Conservation (phyloP, 2,113 vertebrate species). For the Procavia capensis region DNA sequence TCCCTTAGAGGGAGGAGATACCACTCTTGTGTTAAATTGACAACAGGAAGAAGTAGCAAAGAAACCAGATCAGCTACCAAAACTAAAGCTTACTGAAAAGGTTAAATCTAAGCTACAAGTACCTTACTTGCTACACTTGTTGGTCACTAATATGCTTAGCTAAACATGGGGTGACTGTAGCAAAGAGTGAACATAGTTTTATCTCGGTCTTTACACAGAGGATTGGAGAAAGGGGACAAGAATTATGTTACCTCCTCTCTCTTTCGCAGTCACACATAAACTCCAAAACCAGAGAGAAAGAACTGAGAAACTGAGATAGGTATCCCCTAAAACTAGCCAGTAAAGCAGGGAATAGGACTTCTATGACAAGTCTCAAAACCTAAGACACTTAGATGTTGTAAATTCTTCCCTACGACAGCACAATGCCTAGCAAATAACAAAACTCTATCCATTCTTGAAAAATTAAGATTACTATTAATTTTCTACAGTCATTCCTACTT, state of each 20-base stretch:
- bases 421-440: constrained; percentile 7
- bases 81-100: constrained; percentile 59
- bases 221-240: not conserved
- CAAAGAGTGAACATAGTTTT: constrained; percentile 49
- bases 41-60: constrained; percentile 22
- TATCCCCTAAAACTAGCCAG: constrained; percentile 1
- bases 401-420: constrained; percentile 49
- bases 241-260: not conserved
- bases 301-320: constrained; percentile 24
- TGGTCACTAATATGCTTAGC: constrained; percentile 51
- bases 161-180: constrained; percentile 35
- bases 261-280: constrained; percentile 47
- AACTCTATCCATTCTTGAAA: constrained; percentile 23
- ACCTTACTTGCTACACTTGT: constrained; percentile 8
- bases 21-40: constrained; percentile 7
- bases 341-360: constrained; percentile 50
- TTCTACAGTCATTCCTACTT: constrained; percentile 42
- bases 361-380: not conserved
- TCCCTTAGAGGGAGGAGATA: not conserved
- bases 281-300: not conserved
- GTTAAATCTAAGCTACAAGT: constrained; percentile 31
- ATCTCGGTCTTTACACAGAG: not conserved
- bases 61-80: constrained; percentile 20
- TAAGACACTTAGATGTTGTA: not conserved
- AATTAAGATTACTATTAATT: constrained; percentile 43